Percentiles rank a stretch among this genome's conserved stretches.
Conservation (phyloP, 2,797 vertebrate genomes). For the Siniperca obscura region DNA sequence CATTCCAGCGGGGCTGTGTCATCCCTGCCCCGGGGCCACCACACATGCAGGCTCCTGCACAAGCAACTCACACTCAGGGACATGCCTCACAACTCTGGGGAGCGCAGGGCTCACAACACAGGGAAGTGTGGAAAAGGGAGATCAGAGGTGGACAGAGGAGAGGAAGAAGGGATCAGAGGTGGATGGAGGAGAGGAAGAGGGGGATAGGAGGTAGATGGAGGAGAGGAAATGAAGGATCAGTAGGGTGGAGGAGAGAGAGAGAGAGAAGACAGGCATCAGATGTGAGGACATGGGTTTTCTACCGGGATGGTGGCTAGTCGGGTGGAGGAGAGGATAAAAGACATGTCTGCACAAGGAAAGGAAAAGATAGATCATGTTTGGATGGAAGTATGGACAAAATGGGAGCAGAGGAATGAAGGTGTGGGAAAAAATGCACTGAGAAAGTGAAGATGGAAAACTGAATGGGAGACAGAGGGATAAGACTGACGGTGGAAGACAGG, state of each 20-base stretch:
- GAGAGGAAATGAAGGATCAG: conserved; percentile 76
- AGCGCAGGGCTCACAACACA: conserved; percentile 64
- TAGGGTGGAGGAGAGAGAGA: conserved; percentile 51
- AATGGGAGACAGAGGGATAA: conserved; percentile 20
- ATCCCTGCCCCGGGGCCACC: conserved; percentile 87
- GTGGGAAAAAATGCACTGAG: conserved; percentile 35
- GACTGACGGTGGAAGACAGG: neutral
- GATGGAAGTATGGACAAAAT: conserved; percentile 37
- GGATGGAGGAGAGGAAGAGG: conserved; percentile 72
- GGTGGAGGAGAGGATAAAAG: conserved; percentile 50
- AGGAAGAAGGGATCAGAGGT: conserved; percentile 81
- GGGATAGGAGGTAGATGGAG: conserved; percentile 67
- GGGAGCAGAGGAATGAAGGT: conserved; percentile 52
- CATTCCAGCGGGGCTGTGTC: conserved; percentile 89
- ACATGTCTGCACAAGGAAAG: conserved; percentile 55
- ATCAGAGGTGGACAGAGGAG: conserved; percentile 76
- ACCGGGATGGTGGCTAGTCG: conserved; percentile 21
- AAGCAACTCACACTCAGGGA: conserved; percentile 79
- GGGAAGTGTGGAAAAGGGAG: conserved; percentile 76
- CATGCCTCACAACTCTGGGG: conserved; percentile 72
- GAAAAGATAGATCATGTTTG: conserved; percentile 67
- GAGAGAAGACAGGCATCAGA: conserved; percentile 44
- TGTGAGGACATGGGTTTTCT: conserved; percentile 42
- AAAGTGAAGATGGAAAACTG: conserved; percentile 47
- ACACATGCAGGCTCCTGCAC: conserved; percentile 83